These are phyloP conservation scores for Trichogramma pretiosum DNA, from an alignment of 1,140 invertebrate species.

Conservation along the genomic window DNA sequence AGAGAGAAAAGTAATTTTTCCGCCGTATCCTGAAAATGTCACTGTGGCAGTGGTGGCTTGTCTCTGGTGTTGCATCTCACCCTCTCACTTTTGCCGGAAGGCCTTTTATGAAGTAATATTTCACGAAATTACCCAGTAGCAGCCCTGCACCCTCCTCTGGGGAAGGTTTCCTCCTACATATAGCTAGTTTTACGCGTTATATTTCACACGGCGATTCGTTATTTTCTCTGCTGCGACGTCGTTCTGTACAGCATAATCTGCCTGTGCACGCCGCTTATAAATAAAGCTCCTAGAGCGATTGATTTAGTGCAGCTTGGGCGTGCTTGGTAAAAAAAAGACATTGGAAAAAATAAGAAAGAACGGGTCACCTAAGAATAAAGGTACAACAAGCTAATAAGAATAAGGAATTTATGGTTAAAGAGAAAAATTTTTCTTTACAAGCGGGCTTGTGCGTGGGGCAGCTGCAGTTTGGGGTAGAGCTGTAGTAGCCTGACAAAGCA, in stretches of 20 bases:
- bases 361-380: too few relatives aligned
- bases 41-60: background rate
- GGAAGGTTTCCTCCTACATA: too few relatives aligned
- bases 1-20: slow-evolving; percentile 1
- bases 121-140: slow-evolving; percentile 22
- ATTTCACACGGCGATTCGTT: slow-evolving; percentile 21
- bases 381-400: too few relatives aligned
- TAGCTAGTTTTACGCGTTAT: too few relatives aligned
- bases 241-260: slow-evolving; percentile 9
- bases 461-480: too few relatives aligned
- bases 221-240: slow-evolving; percentile 6
- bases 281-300: too few relatives aligned
- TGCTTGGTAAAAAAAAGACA: background rate
- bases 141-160: too few relatives aligned
- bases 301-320: too few relatives aligned
- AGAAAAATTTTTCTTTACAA: too few relatives aligned
- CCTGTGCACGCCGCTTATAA: slow-evolving; percentile 23
- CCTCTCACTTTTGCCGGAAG: background rate
- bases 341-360: background rate
- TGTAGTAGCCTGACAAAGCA: too few relatives aligned
- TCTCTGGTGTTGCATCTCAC: background rate
- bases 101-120: slow-evolving; percentile 24
- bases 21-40: background rate
- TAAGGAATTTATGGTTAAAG: too few relatives aligned
- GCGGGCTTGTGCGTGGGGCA: too few relatives aligned